Base-by-base conservation (phyloP, 1,140 invertebrate species). In the Hesperophylax magnus region DNA sequence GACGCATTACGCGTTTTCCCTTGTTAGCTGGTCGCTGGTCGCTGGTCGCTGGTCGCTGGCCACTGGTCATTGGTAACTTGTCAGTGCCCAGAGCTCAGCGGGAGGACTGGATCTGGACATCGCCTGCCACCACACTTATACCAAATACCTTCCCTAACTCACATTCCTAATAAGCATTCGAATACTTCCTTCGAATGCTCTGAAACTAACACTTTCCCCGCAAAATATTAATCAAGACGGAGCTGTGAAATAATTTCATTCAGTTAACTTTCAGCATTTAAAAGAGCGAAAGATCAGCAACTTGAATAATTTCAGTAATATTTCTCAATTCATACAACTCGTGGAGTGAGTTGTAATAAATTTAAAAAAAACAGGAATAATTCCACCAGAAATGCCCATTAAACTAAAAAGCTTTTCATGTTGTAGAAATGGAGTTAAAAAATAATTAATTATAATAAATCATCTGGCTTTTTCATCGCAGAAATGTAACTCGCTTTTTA, bases 361-460 rank as follows among this genome's bases (percentile, higher is more conserved):
- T 20, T 24, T 24, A 63, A 67, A 67, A 27, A 67, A 67, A 31
- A 47, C 8, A 47, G 39, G 15, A 31, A 67, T 67, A 67, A 67
- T 67, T 27, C 27, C 22, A 67, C 11, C 17, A 31, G 39, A 67
- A 67, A 67, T 3, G 27, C 15, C 31, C 63, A 67, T 67, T 67
- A 34, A 27, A 67, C 22, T 67, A 31, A 67, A 67, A 67, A 67
- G 63, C 63, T 67, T 67, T 67, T 15, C 63, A 27, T 67, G 63
- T 67, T 67, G 63, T 34, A 6, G 7, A 31, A 31, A 67, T 17
- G 63, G 63, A 67, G 63, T 67, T 61, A 34, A 67, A 27, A 27
- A 67, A 67, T 67, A 67, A 34, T 67, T 67, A 67, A 67, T 67
- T 61, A 67, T 15, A 27, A 31, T 67, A 27, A 67, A 31, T 67